Evolutionary conservation across 2,888 invertebrate species (phyloP).

Genomic region (Alloplasta piceator): DNA sequence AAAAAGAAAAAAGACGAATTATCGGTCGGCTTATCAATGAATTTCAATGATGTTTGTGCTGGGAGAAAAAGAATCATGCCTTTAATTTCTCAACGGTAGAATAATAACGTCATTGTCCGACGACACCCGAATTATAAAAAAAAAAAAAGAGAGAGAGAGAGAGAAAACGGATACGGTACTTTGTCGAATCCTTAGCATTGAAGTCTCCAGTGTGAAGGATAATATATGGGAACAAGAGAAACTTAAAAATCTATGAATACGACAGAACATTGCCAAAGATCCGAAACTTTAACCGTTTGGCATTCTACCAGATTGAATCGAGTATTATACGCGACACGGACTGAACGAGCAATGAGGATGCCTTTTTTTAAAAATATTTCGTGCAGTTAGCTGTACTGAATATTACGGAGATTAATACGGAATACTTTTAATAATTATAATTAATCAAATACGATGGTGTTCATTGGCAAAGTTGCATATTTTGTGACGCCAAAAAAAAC

Average conservation of each 20-base stretch:
- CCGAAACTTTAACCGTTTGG: constrained; percentile 71
- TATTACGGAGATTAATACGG: constrained; percentile 46
- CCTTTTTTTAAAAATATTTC: constrained; percentile 4
- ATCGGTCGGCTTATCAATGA: constrained; percentile 51
- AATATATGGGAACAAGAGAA: constrained; percentile 8
- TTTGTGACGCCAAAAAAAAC: constrained; percentile 11
- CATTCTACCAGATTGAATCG: constrained; percentile 66
- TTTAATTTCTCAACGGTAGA: constrained; percentile 15
- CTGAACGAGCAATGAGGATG: constrained; percentile 30
- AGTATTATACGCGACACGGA: constrained; percentile 61
- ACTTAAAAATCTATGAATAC: constrained; percentile 48
- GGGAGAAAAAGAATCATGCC: constrained; percentile 23
- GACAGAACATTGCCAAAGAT: constrained; percentile 71
- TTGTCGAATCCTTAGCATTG: constrained; percentile 38
- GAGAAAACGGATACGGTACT: constrained; percentile 8
- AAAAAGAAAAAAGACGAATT: constrained; percentile 26
- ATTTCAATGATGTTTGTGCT: neutral
- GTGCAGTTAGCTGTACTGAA: constrained; percentile 63
- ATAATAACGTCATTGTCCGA: constrained; percentile 34
- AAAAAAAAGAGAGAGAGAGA: too few species aligned
- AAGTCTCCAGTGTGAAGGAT: constrained; percentile 55
- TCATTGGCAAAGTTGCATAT: constrained; percentile 35
- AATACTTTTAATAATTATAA: constrained; percentile 48
- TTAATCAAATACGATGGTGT: constrained; percentile 47
- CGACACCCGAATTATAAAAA: constrained; percentile 9